phyloP scores from a whole-genome alignment of 2,888 invertebrate genomes.

The Drosophila paranaensis region DNA sequence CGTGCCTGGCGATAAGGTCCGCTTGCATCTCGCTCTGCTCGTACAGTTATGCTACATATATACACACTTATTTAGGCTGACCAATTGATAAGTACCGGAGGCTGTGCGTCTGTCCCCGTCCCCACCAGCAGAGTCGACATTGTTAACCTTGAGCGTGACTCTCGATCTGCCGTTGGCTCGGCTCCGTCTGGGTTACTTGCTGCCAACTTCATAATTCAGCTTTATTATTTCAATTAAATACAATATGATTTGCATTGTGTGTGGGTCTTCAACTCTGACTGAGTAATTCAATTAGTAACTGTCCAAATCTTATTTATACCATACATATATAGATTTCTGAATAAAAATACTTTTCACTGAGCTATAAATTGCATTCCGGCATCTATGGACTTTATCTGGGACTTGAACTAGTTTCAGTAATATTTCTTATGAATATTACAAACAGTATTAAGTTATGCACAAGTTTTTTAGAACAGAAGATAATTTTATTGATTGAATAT shows the following conservation, averaged over 20 bases:
- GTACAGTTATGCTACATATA: conserved; percentile 42
- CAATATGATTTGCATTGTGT: conserved; percentile 72
- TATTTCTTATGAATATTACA: background rate
- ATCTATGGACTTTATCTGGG: background rate
- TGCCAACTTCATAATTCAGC: conserved; percentile 66
- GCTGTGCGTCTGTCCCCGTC: conserved; percentile 21
- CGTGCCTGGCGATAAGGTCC: conserved; percentile 45
- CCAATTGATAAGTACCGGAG: conserved; percentile 67
- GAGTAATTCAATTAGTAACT: conserved; percentile 69
- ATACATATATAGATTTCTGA: background rate
- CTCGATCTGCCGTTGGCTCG: conserved; percentile 19
- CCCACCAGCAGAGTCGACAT: conserved; percentile 13
- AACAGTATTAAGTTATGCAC: no score
- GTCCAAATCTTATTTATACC: conserved; percentile 27
- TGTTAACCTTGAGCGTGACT: conserved; percentile 72
- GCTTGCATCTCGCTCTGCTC: conserved; percentile 34
- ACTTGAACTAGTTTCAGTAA: background rate
- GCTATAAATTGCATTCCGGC: background rate
- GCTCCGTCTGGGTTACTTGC: conserved; percentile 35
- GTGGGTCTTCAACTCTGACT: conserved; percentile 64
- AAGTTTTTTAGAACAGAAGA: background rate
- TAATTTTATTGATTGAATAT: background rate
- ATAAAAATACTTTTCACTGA: background rate
- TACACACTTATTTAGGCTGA: conserved; percentile 43
- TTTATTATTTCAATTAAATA: conserved; percentile 78